Evolutionary conservation across 2,888 invertebrate genomes (phyloP).

Genomic region (Tenthredo notha): DNA sequence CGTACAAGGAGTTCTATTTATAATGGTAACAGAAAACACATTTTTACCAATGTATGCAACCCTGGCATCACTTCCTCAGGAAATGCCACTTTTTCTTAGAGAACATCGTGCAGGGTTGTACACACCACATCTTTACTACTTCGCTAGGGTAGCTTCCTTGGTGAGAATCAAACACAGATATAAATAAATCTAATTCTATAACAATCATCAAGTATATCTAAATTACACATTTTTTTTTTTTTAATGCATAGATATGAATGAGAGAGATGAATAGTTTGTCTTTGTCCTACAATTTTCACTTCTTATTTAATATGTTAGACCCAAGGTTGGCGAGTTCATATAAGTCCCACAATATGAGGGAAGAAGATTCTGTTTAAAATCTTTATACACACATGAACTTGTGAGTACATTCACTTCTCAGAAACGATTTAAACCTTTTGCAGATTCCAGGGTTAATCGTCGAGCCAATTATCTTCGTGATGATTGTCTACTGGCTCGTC

Average conservation of each 20-base stretch:
- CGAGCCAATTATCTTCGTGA: constrained; percentile 90
- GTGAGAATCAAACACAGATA: constrained; percentile 79
- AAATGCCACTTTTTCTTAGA: constrained; percentile 89
- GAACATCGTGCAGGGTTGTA: constrained; percentile 93
- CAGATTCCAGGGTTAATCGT: constrained; percentile 92
- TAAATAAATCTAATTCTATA: not conserved
- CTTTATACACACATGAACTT: not conserved
- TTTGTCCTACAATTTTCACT: not conserved
- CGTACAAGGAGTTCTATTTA: constrained; percentile 92
- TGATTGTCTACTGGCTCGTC: constrained; percentile 92
- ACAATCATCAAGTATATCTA: no score
- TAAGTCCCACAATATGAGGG: not conserved
- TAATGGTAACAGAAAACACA: constrained; percentile 93
- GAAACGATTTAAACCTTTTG: constrained; percentile 56
- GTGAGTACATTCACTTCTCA: not conserved
- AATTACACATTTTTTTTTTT: not conserved
- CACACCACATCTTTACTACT: constrained; percentile 88
- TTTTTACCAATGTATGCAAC: constrained; percentile 96
- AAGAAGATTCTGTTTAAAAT: not conserved
- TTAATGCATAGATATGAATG: not conserved
- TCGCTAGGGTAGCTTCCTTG: constrained; percentile 89
- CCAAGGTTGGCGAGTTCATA: not conserved
- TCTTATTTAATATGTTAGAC: not conserved
- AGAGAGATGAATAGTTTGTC: not conserved
- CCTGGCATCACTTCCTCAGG: constrained; percentile 90